These are phyloP conservation scores for Macrotis lagotis DNA, from an alignment of 2,113 vertebrate genomes.

Conservation along the genomic window DNA sequence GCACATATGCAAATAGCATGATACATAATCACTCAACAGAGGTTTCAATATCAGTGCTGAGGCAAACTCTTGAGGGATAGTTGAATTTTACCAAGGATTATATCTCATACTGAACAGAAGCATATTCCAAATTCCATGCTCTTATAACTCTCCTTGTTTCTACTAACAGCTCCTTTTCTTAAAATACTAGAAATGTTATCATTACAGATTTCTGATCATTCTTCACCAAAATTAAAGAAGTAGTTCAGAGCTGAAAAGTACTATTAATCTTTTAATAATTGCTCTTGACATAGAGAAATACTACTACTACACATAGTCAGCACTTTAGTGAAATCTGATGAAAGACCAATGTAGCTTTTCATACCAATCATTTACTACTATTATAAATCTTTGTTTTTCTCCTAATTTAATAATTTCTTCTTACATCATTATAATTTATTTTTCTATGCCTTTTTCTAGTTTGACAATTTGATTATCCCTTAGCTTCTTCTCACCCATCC, in stretches of 20 bases:
- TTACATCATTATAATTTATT: not conserved
- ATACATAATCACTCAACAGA: not conserved
- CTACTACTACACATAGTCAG: not conserved
- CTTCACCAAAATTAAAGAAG: slow-evolving; percentile 47
- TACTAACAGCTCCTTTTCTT: slow-evolving; percentile 41
- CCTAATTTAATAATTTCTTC: not conserved
- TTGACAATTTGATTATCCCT: not conserved
- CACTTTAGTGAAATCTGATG: not conserved
- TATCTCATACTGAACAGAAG: slow-evolving; percentile 28
- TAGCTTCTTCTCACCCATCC: not conserved
- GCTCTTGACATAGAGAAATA: slow-evolving; percentile 21
- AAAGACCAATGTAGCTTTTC: not conserved
- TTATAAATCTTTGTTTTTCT: not conserved
- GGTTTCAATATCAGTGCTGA: slow-evolving; percentile 51
- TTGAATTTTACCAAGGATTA: slow-evolving; percentile 21
- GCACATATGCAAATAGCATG: slow-evolving; percentile 16
- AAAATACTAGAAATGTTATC: slow-evolving; percentile 45
- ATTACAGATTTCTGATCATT: slow-evolving; percentile 51
- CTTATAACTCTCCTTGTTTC: not conserved
- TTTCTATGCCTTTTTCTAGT: not conserved
- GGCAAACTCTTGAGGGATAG: slow-evolving; percentile 6
- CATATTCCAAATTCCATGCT: slow-evolving; percentile 52
- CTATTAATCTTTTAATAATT: slow-evolving; percentile 53
- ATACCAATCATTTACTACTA: not conserved
- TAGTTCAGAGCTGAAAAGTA: slow-evolving; percentile 41